phyloP scores from a whole-genome alignment of 35 echinoderm and acorn worm species.

The Apostichopus californicus region DNA sequence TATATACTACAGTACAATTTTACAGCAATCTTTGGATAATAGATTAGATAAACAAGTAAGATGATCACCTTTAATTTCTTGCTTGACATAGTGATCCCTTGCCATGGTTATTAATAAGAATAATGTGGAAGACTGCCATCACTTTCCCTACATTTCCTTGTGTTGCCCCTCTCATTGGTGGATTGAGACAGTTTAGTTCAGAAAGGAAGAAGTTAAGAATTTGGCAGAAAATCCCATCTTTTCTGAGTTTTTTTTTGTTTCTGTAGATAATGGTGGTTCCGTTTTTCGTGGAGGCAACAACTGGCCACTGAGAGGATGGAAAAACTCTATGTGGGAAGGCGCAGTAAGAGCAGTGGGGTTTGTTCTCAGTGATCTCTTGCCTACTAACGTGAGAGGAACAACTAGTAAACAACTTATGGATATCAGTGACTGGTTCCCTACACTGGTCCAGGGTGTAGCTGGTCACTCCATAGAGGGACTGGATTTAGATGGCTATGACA shows the following conservation, averaged over 20 bases:
- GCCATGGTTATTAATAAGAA: neutral
- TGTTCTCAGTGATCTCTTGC: conserved; percentile 57
- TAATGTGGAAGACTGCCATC: neutral
- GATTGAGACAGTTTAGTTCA: neutral
- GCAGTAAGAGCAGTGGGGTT: conserved; percentile 66
- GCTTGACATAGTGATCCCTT: neutral
- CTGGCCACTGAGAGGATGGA: conserved; percentile 76
- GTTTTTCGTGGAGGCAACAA: conserved; percentile 57
- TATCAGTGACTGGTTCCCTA: conserved; percentile 85
- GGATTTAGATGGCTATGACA: conserved; percentile 64
- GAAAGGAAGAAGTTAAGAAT: neutral
- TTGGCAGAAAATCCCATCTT: neutral
- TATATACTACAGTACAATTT: too few species aligned
- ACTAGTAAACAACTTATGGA: conserved; percentile 63
- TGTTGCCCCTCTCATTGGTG: neutral
- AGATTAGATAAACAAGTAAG: too few species aligned
- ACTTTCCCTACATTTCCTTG: neutral
- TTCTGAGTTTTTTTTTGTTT: neutral
- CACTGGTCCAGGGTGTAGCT: conserved; percentile 71
- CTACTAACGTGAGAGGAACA: conserved; percentile 56
- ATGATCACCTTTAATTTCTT: neutral
- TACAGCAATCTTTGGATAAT: too few species aligned
- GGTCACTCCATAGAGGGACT: conserved; percentile 18
- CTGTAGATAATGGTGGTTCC: conserved; percentile 75
- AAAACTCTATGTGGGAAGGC: conserved; percentile 71